These are phyloP conservation scores for Nothura maculosa DNA, from an alignment of 2,797 vertebrate genomes.

Conservation along the genomic window DNA sequence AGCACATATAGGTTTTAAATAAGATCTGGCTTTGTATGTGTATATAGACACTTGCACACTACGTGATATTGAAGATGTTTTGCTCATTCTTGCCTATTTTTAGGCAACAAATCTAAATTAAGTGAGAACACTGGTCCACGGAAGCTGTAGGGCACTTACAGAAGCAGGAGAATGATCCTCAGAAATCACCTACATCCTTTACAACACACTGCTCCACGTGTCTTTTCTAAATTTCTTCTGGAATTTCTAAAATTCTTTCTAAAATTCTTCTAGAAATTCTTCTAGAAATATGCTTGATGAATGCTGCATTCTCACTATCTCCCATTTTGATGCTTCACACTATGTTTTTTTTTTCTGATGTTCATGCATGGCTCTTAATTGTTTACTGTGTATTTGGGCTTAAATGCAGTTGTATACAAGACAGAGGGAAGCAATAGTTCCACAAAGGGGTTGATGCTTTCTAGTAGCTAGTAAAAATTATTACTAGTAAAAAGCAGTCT, in stretches of 20 bases:
- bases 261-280: not conserved
- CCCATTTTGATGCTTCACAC: not conserved
- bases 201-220: not conserved
- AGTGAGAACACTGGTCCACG: not conserved
- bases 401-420: not conserved
- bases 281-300: not conserved
- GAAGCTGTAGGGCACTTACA: not conserved
- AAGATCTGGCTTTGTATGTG: not conserved
- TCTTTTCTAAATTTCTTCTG: too few relatives aligned
- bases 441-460: not conserved
- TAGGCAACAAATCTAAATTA: not conserved
- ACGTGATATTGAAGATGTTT: not conserved
- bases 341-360: not conserved
- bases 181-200: not conserved
- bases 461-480: too few relatives aligned
- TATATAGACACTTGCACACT: accelerated
- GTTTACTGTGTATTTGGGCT: not conserved
- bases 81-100: not conserved
- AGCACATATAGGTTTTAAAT: not conserved
- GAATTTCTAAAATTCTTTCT: not conserved
- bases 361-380: not conserved
- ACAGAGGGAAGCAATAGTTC: not conserved
- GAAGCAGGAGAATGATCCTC: not conserved
- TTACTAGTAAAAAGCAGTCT: not conserved
- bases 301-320: not conserved